Evolutionary conservation across 2,888 invertebrate species (phyloP).

Genomic region (Ischnura elegans): DNA sequence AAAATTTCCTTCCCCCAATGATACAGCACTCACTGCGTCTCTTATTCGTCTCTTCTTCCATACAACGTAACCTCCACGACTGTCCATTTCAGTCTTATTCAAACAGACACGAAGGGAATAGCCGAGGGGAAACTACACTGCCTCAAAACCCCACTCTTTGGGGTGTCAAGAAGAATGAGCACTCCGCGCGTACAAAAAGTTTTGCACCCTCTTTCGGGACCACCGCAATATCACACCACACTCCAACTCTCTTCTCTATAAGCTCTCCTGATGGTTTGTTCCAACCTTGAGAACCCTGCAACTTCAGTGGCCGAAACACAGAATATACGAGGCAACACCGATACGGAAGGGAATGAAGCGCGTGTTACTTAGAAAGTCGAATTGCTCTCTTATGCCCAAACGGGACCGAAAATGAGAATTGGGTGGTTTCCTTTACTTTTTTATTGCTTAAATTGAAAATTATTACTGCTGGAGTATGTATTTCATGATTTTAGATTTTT

Average conservation of each 20-base stretch:
- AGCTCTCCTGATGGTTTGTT: background rate
- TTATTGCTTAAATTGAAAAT: too few species aligned
- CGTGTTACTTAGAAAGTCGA: too few species aligned
- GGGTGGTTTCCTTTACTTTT: too few species aligned
- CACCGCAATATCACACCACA: background rate
- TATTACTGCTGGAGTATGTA: too few species aligned
- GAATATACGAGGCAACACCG: background rate
- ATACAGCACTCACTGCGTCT: background rate
- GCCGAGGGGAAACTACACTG: background rate
- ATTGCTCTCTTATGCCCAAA: too few species aligned
- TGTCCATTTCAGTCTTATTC: slow-evolving; percentile 28
- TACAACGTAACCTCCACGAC: background rate
- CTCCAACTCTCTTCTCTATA: background rate
- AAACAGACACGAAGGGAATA: slow-evolving; percentile 17
- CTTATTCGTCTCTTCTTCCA: background rate
- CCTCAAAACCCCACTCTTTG: background rate
- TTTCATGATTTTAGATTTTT: too few species aligned
- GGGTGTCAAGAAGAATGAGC: slow-evolving; percentile 61
- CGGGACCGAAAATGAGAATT: too few species aligned
- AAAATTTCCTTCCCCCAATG: background rate
- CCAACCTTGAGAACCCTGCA: background rate
- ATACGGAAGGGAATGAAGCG: background rate
- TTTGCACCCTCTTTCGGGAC: slow-evolving; percentile 21
- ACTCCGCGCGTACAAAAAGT: background rate
- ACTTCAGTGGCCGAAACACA: background rate